Base-by-base conservation (phyloP, 2,888 invertebrate species). In the Sphaerophoria taeniata region DNA sequence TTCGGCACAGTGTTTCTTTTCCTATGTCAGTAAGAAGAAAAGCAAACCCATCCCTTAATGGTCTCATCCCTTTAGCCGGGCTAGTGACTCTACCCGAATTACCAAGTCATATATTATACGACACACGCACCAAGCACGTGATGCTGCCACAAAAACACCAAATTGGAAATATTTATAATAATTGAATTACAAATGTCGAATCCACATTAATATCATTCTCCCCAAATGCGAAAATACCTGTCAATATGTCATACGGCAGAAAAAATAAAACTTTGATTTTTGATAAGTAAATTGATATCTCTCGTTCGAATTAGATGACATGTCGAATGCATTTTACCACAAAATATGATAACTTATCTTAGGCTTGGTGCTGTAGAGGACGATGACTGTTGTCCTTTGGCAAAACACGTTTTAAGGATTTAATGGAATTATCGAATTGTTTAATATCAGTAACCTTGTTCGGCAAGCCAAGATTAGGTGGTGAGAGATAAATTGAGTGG, bases 221-320 rank as follows among this genome's bases (percentile, higher is more conserved):
- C 63, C 24, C 45, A 14, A 63, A 11, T 11, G 11, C 43, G 9
- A 12, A 63, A 70, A 73, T 60, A 81, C 81, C 81, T 85, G 85
- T 81, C 85, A 85, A 73, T 67, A 70, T 81, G 76, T 85, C 76
- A 81, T 73, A 71, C 67, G 11, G n/a, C 47, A 16, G 24, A 14
- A 16, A 39, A 39, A 24, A 36, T 51, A 24, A 24, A 24, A 24
- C 49, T 39, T 39, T 39, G 36, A 72, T 69, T 75, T 24, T 81
- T 76, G 73, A 85, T 65, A 45, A 58, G 58, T 76, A 85, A 67
- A 81, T 85, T 81, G 85, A 85, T 76, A 73, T 63, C 51, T 39
- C 36, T n/a, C 7, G 24, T 24, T 24, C 24, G 24, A 24, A 2
- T 14, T 24, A n/a, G 45, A 43, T 56, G 61, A 69, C 73, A 67